Percentiles rank a stretch among this genome's conserved stretches.
phyloP scores from a whole-genome alignment of 2,113 vertebrate genomes.

The Dipodomys merriami region DNA sequence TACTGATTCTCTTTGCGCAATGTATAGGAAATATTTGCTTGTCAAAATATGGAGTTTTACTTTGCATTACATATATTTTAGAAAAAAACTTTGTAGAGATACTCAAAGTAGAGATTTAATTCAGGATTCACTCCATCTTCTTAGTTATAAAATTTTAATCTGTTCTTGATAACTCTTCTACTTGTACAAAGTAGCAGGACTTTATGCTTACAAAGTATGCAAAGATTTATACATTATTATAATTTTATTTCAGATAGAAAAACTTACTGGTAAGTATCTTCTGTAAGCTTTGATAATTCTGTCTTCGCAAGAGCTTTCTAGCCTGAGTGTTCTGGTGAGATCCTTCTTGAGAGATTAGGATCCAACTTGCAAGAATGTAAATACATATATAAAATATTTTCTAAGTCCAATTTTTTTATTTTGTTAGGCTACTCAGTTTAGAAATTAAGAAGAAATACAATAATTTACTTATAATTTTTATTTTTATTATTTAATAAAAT shows the following conservation, averaged over 20 bases:
- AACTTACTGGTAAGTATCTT: neutral
- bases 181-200: neutral
- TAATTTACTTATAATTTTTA: neutral
- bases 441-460: neutral
- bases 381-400: neutral
- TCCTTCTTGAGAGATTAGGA: neutral
- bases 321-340: no score
- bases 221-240: neutral
- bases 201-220: constrained; percentile 18
- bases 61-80: neutral
- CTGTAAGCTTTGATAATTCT: neutral
- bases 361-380: neutral
- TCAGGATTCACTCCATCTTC: constrained; percentile 12
- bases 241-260: constrained; percentile 38
- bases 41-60: constrained; percentile 8
- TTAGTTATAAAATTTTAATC: neutral
- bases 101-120: neutral
- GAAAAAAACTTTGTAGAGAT: neutral
- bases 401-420: neutral
- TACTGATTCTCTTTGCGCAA: neutral
- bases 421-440: neutral
- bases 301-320: neutral
- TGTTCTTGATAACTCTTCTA: neutral
- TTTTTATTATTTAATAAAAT: neutral
- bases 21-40: neutral